Base-by-base conservation (phyloP, 2,888 invertebrate genomes). In the Rhagonycha fulva region DNA sequence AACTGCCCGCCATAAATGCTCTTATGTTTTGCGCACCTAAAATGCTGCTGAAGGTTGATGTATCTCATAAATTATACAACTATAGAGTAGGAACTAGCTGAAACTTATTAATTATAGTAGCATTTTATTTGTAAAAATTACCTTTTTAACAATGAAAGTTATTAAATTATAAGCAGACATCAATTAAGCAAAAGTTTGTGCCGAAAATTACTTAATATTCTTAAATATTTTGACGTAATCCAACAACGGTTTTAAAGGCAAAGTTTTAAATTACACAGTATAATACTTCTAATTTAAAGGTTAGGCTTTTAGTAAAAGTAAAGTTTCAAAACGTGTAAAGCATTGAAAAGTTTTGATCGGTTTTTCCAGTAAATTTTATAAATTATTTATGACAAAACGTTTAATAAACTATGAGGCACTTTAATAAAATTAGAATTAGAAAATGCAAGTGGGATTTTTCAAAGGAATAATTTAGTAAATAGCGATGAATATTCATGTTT, bases 351-450 rank as follows among this genome's bases (percentile, higher is more conserved):
- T 26, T 66, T 24, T n/a, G 63, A 66, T 66, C 26, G 63, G 24
- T 66, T 66, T 66, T 66, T 24, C 12, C 63, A 66, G 19, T 66
- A 66, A 66, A 66, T 66, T 47, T 66, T 24, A 66, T 66, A 26
- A 66, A 66, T 66, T 24, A 66, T 66, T 66, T 66, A 66, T 66
- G 63, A 66, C 63, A 26, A 19, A 66, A 26, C 63, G 19, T 66
- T 66, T 66, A 66, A 66, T 66, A 66, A 66, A 66, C 63, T 66
- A 24, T 47, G 47, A n/a, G 19, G 24, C 24, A 66, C 26, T 66
- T 66, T 66, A 66, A 66, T 66, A 66, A 66, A 66, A 66, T 66
- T 66, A 66, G 26, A 66, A 66, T 66, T 66, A 66, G 24, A 24
- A 66, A 66, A 66, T 66, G 63, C 24, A 66, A 66, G 63, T 66